Conservation (phyloP, 2,113 vertebrate species). For the Laterallus jamaicensis region DNA sequence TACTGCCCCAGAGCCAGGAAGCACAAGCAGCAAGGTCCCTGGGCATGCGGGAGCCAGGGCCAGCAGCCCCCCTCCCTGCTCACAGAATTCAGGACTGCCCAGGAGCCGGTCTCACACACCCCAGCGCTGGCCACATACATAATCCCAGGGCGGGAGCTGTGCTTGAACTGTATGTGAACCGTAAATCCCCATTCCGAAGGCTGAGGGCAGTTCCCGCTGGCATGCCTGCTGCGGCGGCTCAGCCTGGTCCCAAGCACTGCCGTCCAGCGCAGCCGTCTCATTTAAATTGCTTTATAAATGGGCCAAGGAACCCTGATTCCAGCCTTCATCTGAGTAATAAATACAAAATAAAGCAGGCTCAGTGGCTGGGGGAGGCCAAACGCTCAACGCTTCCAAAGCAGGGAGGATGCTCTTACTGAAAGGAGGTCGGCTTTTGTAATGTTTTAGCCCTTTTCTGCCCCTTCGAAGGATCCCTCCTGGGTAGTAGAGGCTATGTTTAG, state of each 20-base stretch:
- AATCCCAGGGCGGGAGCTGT: conserved; percentile 19
- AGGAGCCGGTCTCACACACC: neutral
- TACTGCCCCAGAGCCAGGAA: neutral
- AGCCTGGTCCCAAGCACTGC: neutral
- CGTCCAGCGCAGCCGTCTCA: neutral
- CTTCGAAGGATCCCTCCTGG: conserved; percentile 60
- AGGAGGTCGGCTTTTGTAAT: conserved; percentile 57
- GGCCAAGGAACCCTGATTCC: conserved; percentile 51
- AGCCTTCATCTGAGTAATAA: conserved; percentile 62
- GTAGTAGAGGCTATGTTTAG: conserved; percentile 50
- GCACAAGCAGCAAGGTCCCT: accelerated
- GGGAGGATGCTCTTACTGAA: conserved; percentile 63
- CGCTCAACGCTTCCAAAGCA: conserved; percentile 69
- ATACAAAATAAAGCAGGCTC: conserved; percentile 62
- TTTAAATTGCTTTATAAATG: conserved; percentile 64
- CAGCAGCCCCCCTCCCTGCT: neutral
- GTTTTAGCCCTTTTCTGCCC: conserved; percentile 66
- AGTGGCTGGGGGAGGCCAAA: conserved; percentile 59
- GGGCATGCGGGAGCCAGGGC: neutral
- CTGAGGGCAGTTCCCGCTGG: conserved; percentile 40
- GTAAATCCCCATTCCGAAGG: conserved; percentile 1
- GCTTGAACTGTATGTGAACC: conserved; percentile 56
- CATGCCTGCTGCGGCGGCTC: neutral
- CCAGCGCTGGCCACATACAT: neutral
- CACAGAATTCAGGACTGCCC: neutral